phyloP scores from a whole-genome alignment of 2,888 invertebrate genomes.

The Eupsilia transversa region DNA sequence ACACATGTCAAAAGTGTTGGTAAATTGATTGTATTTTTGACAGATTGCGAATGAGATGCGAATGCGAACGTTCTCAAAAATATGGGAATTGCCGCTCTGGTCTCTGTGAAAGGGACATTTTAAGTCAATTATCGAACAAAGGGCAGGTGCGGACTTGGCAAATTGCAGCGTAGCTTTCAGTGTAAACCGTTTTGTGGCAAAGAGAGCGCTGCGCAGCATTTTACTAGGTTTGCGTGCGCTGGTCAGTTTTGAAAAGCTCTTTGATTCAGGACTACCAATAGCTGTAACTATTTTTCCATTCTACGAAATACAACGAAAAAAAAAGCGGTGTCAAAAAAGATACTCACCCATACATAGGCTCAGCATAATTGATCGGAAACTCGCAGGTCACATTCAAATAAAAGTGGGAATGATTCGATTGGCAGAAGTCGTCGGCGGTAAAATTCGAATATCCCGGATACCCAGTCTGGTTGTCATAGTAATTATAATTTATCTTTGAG shows the following conservation, averaged over 20 bases:
- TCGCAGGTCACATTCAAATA: conserved; percentile 92
- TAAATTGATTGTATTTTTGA: no score
- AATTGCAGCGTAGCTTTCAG: neutral
- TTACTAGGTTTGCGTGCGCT: neutral
- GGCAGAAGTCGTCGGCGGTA: conserved; percentile 83
- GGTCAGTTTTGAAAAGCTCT: neutral
- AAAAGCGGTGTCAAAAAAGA: neutral
- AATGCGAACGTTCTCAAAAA: no score
- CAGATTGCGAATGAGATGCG: no score
- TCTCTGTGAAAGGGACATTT: no score
- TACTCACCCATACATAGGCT: conserved; percentile 92
- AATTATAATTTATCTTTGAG: conserved; percentile 68
- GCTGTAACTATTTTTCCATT: no score
- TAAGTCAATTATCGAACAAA: no score
- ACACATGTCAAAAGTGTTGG: no score
- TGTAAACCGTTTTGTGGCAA: neutral
- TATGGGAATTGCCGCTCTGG: no score
- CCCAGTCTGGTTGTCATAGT: conserved; percentile 76
- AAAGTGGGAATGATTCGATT: conserved; percentile 83
- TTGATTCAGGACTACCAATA: no score
- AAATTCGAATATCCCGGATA: conserved; percentile 80
- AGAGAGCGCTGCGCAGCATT: neutral
- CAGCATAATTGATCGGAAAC: conserved; percentile 92
- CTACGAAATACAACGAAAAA: no score
- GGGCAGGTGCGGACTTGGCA: neutral